phyloP scores from a whole-genome alignment of 2,888 invertebrate species.

The Selenia dentaria region DNA sequence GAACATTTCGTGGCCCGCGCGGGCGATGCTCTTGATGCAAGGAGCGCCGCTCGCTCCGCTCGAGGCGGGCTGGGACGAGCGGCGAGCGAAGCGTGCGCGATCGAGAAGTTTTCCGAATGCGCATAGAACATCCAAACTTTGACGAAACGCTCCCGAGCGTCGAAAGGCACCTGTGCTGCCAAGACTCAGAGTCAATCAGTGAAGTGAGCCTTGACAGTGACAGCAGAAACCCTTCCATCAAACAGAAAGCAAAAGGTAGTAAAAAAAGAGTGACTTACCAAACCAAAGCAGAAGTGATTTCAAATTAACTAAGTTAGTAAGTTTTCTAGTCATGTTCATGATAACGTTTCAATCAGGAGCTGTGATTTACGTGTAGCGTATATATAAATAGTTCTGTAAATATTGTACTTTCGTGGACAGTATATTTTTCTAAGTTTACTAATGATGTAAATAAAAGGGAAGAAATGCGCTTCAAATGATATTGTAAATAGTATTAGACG shows the following conservation, averaged over 20 bases:
- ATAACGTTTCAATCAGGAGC: conserved; percentile 68
- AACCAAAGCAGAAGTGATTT: conserved; percentile 65
- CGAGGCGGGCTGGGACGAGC: conserved; percentile 44
- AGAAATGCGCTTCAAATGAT: conserved; percentile 57
- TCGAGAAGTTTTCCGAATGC: conserved; percentile 58
- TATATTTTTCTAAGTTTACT: conserved; percentile 12
- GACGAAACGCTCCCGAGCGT: conserved; percentile 67
- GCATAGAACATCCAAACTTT: conserved; percentile 59
- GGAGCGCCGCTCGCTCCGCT: conserved; percentile 63
- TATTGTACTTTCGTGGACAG: conserved; percentile 3
- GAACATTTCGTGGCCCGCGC: conserved; percentile 64
- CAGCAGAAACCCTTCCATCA: conserved; percentile 67
- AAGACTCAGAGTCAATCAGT: conserved; percentile 70
- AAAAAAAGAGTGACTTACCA: conserved; percentile 74
- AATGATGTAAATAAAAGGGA: conserved; percentile 41
- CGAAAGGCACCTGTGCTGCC: conserved; percentile 61
- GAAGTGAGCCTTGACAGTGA: conserved; percentile 75
- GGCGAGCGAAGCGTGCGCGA: conserved; percentile 47
- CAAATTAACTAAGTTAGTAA: conserved; percentile 29
- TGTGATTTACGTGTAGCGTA: conserved; percentile 74
- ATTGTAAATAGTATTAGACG: conserved; percentile 17
- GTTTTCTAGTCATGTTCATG: conserved; percentile 40
- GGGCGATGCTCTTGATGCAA: conserved; percentile 74
- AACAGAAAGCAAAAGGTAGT: conserved; percentile 42
- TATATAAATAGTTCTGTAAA: conserved; percentile 53